Base-by-base conservation (phyloP, 1,140 invertebrate species). In the Rhopalosiphum maidis region DNA sequence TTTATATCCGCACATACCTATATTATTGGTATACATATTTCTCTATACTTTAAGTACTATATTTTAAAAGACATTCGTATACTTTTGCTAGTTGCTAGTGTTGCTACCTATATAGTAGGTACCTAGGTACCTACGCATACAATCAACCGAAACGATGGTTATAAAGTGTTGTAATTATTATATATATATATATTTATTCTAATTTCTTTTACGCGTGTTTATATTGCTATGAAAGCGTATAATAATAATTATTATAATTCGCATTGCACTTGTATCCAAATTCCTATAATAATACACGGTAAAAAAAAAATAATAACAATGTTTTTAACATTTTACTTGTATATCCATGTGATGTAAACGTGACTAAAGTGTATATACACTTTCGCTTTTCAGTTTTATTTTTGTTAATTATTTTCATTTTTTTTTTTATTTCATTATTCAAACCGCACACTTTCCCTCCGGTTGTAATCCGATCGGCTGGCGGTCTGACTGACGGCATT, bases 371-470 rank as follows among this genome's bases (percentile, higher is more conserved):
- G 25, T 46, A 15, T n/a, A n/a, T n/a, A 48, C 43, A 48, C 85
- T 87, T 87, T 87, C 85, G 43, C 43, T 87, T 87, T 87, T n/a
- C 46, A 30, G 43, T 87, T 43, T 85, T 11, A 87, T 87, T 87
- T 87, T 87, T 46, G 85, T 87, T 48, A 87, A 46, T 87, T 87
- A 86, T 25, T 86, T 43, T 43, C 43, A 86, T 83, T n/a, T 87
- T 87, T n/a, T 87, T 87, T 87, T 30, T 87, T 43, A 46, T 15
- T 48, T n/a, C 37, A n/a, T 87, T 46, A 46, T 46, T 43, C 22
- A 8, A 25, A 41, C 60, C 7, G 43, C 23, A 68, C 30, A 85
- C 83, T 85, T 43, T 85, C 83, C 83, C 37, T 60, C 83, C 37
- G 23, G 83, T 43, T 43, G 83, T 85, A 85, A 85, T 30, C 9